A percentile compares a stretch with the other conserved stretches of the same genome.
Evolutionary conservation across 2,888 invertebrate genomes (phyloP).

Genomic region (Rhamphomyia laevipes): DNA sequence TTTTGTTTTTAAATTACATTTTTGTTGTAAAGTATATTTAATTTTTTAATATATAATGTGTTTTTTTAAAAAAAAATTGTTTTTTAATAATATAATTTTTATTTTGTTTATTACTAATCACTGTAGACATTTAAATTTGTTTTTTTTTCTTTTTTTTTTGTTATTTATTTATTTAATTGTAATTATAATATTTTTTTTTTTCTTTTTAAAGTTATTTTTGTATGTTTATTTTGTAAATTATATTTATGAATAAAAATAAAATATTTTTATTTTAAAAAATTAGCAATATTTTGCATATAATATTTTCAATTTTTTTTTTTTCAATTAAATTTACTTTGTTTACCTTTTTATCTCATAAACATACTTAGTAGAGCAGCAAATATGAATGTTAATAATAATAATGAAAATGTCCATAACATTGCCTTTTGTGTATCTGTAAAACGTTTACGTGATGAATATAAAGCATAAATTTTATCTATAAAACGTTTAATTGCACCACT

Average conservation of each 20-base stretch:
- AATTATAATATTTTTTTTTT: constrained; percentile 4
- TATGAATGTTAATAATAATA: constrained; percentile 32
- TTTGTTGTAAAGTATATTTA: constrained; percentile 8
- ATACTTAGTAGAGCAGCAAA: constrained; percentile 34
- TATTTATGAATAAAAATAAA: neutral
- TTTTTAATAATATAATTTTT: constrained; percentile 10
- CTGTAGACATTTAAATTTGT: constrained; percentile 11
- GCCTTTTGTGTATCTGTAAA: constrained; percentile 36
- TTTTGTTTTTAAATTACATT: neutral
- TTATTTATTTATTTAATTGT: constrained; percentile 2
- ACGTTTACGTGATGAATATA: constrained; percentile 33
- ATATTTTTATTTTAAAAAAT: too few relatives aligned
- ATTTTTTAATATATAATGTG: constrained; percentile 1
- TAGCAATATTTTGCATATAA: too few relatives aligned
- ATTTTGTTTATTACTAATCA: constrained; percentile 7
- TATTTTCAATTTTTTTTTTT: too few relatives aligned
- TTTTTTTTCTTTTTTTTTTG: constrained; percentile 11
- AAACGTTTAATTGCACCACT: constrained; percentile 38
- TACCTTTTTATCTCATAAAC: constrained; percentile 25
- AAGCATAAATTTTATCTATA: constrained; percentile 30
- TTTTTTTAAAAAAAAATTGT: constrained; percentile 5
- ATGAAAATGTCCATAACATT: constrained; percentile 32
- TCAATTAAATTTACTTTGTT: neutral
- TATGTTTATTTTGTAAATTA: neutral
- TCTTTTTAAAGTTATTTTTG: constrained; percentile 1